phyloP scores from a whole-genome alignment of 2,113 vertebrate genomes.

The Asarcornis scutulata region DNA sequence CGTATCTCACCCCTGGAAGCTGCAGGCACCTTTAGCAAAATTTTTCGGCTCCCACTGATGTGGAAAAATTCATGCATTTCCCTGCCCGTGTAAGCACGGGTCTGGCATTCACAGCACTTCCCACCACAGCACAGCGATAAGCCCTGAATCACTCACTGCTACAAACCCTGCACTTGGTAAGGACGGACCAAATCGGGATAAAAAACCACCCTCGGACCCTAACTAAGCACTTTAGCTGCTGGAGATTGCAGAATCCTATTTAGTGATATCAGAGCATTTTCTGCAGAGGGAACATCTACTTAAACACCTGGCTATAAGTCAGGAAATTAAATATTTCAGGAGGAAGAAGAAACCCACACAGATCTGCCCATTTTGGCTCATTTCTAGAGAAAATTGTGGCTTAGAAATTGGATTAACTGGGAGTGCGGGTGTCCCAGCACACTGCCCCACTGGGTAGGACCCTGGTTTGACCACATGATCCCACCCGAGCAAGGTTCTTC shows the following conservation, averaged over 20 bases:
- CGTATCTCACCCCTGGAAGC: slow-evolving; percentile 40
- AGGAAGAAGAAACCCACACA: background rate
- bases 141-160: background rate
- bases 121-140: slow-evolving; percentile 14
- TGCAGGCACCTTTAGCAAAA: slow-evolving; percentile 42
- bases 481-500: slow-evolving; percentile 3
- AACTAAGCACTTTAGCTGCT: slow-evolving; percentile 32
- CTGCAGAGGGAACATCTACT: background rate
- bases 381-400: background rate
- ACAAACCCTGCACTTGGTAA: background rate
- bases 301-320: background rate
- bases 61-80: slow-evolving; percentile 70
- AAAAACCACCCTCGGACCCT: background rate
- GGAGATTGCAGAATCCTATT: slow-evolving; percentile 57
- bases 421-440: background rate
- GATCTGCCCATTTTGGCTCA: background rate
- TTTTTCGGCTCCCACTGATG: slow-evolving; percentile 57
- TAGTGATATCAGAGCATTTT: slow-evolving; percentile 35
- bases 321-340: background rate
- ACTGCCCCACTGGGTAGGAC: rapidly evolving
- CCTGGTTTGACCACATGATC: background rate
- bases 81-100: background rate
- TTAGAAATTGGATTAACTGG: background rate
- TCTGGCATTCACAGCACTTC: background rate
- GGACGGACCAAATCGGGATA: background rate